Percentiles rank a stretch among this genome's conserved stretches.
Evolutionary conservation across 2,113 vertebrate species (phyloP).

Genomic region (rabbit (Oryctolagus cuniculus)): mOryCun1.1 NC_091434.1:41408001-41408500

Average conservation of each 20-base stretch:
- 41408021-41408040: neutral
- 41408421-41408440: neutral
- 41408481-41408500: too few species aligned
- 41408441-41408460: neutral
- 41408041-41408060: neutral
- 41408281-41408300: neutral
- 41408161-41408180: slow-evolving; percentile 17
- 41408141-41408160: slow-evolving; percentile 37
- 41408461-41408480: neutral
- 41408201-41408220: neutral
- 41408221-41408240: neutral
- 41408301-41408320: slow-evolving; percentile 28
- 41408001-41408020: slow-evolving; percentile 9
- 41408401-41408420: neutral
- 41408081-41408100: neutral
- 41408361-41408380: neutral
- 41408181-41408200: slow-evolving; percentile 54
- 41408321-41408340: neutral
- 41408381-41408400: neutral
- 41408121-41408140: slow-evolving; percentile 3
- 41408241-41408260: slow-evolving; percentile 34
- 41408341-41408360: neutral
- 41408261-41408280: slow-evolving; percentile 14
- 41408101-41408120: neutral
- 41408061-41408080: neutral